Conservation (phyloP, 35 echinoderm and acorn worm species). For the Acanthaster planci region DNA sequence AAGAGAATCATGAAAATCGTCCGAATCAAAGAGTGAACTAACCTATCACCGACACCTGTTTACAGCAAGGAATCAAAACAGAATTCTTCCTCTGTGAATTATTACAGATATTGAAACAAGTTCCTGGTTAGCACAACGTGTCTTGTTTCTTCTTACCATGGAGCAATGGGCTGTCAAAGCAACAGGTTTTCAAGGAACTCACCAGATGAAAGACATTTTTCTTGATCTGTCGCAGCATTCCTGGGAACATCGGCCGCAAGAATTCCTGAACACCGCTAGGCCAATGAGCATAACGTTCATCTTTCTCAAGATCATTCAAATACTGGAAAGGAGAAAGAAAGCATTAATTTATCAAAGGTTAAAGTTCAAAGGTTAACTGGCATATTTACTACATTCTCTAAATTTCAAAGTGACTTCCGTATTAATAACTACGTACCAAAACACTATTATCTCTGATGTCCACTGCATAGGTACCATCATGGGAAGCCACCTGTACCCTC, state of each 20-base stretch:
- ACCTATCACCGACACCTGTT: too few species aligned
- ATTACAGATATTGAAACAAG: too few species aligned
- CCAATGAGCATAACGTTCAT: constrained; percentile 68
- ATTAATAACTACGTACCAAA: constrained; percentile 59
- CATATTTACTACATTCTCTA: too few species aligned
- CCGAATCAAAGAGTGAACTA: not conserved
- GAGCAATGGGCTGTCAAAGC: too few species aligned
- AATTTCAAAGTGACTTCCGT: too few species aligned
- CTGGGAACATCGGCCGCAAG: constrained; percentile 87
- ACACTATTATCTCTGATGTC: constrained; percentile 92
- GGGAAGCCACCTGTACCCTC: constrained; percentile 67
- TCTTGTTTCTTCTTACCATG: too few species aligned
- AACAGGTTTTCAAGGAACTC: too few species aligned
- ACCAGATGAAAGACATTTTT: constrained; percentile 97
- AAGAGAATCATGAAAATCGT: not conserved
- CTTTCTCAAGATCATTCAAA: constrained; percentile 86
- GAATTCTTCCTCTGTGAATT: too few species aligned
- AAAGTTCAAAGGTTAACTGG: too few species aligned
- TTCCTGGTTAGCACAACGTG: too few species aligned
- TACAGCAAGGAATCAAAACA: too few species aligned
- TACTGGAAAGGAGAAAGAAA: constrained; percentile 56
- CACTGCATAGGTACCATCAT: constrained; percentile 82
- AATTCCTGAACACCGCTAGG: constrained; percentile 72
- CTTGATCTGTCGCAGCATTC: constrained; percentile 85
- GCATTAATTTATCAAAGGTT: too few species aligned